Conservation (phyloP, 2,113 vertebrate genomes). For the Rhea pennata region DNA sequence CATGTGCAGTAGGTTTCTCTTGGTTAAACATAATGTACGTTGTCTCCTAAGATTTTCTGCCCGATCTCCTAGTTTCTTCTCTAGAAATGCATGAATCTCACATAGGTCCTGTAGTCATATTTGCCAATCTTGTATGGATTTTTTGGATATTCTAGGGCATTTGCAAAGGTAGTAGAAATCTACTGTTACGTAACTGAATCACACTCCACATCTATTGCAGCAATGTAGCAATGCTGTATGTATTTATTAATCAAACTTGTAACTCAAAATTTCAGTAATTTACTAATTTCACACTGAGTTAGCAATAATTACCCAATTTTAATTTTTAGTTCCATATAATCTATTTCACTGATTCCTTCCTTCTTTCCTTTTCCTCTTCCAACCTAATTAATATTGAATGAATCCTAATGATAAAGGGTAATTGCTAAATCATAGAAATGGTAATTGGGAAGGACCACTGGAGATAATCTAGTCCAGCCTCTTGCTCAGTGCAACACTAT, state of each 20-base stretch:
- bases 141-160: not conserved
- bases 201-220: not conserved
- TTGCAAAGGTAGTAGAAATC: not conserved
- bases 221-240: not conserved
- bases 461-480: too few species aligned
- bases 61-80: not conserved
- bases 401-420: not conserved
- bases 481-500: too few species aligned
- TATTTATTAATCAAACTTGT: slow-evolving; percentile 2
- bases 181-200: not conserved
- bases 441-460: not conserved
- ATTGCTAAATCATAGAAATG: not conserved
- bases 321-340: not conserved
- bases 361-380: not conserved
- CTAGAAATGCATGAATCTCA: not conserved
- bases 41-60: not conserved
- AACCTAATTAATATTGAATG: not conserved
- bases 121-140: not conserved
- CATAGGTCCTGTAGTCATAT: not conserved
- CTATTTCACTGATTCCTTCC: not conserved
- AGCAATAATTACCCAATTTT: not conserved
- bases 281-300: not conserved
- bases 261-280: not conserved
- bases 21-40: not conserved
- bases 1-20: not conserved